A percentile compares a stretch with the other conserved stretches of the same genome.
Evolutionary conservation across 2,113 vertebrate species (phyloP).

Genomic region (Corvus hawaiiensis): DNA sequence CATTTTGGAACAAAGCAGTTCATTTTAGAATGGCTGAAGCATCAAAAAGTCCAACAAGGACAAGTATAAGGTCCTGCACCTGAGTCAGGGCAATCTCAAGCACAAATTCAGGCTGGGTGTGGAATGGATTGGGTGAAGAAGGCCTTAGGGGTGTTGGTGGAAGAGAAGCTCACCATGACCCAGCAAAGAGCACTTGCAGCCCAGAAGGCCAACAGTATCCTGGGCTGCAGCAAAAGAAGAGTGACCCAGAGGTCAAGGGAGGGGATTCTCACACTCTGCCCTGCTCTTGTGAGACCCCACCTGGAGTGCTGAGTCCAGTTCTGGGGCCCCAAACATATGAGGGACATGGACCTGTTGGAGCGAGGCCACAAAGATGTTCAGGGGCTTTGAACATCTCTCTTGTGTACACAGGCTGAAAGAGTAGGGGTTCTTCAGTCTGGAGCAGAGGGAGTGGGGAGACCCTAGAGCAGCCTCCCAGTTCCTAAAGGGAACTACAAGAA

Average conservation of each 20-base stretch:
- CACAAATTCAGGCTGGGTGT: neutral
- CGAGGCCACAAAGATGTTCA: accelerated
- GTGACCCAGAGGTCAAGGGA: neutral
- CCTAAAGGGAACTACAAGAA: neutral
- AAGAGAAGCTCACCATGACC: neutral
- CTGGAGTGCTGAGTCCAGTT: neutral
- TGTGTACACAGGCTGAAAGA: neutral
- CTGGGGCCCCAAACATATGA: neutral
- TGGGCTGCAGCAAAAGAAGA: neutral
- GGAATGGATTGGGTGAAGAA: neutral
- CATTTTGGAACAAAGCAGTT: neutral
- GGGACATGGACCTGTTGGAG: neutral
- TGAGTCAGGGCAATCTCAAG: neutral
- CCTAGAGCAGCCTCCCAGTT: neutral
- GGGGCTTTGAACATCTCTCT: neutral
- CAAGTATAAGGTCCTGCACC: neutral
- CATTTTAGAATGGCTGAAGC: neutral
- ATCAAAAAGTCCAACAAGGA: neutral
- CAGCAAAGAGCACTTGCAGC: neutral
- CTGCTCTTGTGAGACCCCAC: neutral
- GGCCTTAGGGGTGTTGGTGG: neutral
- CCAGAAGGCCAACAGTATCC: neutral
- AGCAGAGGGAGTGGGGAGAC: neutral
- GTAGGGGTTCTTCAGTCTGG: neutral
- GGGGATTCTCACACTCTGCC: neutral